Conservation (phyloP, 1,140 invertebrate genomes). For the Aphis gossypii region DNA sequence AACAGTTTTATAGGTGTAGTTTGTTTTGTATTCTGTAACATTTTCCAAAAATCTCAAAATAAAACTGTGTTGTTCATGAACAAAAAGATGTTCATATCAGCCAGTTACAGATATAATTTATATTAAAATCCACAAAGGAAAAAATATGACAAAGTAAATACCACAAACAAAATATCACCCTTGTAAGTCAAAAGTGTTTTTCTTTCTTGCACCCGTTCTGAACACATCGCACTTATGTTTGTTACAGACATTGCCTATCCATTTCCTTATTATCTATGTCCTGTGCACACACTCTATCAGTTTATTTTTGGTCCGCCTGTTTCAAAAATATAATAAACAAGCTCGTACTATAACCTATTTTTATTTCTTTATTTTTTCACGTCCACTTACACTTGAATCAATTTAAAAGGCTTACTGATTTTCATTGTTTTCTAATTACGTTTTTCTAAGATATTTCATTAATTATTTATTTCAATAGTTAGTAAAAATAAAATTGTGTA, state of each 20-base stretch:
- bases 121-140: neutral
- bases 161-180: neutral
- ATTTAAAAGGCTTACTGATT: neutral
- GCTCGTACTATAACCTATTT: neutral
- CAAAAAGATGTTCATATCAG: neutral
- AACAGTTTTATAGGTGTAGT: neutral
- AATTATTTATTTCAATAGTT: too few relatives aligned
- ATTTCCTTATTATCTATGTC: conserved; percentile 12
- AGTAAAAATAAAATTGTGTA: too few relatives aligned
- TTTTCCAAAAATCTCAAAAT: neutral
- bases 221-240: neutral
- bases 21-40: neutral
- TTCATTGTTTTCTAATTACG: neutral
- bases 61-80: neutral
- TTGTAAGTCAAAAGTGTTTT: conserved; percentile 5
- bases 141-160: conserved; percentile 11
- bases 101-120: neutral
- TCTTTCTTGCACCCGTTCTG: neutral
- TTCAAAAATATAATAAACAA: conserved; percentile 20
- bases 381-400: neutral
- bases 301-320: conserved; percentile 1
- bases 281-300: neutral
- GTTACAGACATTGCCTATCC: conserved; percentile 4
- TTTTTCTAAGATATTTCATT: neutral
- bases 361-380: neutral